phyloP scores from a whole-genome alignment of 2,113 vertebrate genomes.

The Pterocles burchelli region DNA sequence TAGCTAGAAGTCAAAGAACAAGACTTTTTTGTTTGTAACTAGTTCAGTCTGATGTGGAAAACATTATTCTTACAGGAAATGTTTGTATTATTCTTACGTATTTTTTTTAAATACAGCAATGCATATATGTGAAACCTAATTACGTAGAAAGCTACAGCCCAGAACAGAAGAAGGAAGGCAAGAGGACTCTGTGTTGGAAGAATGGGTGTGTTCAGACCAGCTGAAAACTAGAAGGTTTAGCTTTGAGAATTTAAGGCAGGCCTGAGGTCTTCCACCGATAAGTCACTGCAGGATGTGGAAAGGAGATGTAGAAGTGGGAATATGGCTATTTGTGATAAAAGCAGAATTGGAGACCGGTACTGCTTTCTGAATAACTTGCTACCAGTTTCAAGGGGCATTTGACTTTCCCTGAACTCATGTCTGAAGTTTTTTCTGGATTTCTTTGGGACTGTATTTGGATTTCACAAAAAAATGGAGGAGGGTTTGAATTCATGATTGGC shows the following conservation, averaged over 20 bases:
- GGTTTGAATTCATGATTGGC: background rate
- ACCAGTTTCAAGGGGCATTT: background rate
- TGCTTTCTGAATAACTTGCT: background rate
- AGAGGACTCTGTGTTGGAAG: background rate
- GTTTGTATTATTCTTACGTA: background rate
- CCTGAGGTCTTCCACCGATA: background rate
- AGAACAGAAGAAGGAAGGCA: background rate
- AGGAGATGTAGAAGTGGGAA: background rate
- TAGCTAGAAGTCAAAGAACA: constrained; percentile 5
- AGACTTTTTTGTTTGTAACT: background rate
- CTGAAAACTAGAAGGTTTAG: background rate
- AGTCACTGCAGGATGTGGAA: background rate
- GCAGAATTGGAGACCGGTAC: background rate
- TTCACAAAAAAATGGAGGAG: background rate
- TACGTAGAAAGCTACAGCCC: background rate
- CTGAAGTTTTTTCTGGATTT: background rate
- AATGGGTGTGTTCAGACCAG: background rate
- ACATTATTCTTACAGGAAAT: background rate
- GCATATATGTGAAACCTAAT: background rate
- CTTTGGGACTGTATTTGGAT: background rate
- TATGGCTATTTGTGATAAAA: background rate
- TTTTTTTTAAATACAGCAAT: background rate
- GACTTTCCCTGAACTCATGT: background rate
- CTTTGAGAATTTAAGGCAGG: background rate
- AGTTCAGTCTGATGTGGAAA: background rate